phyloP scores from a whole-genome alignment of 1,140 invertebrate species.

The Drosophila nebulosa region DNA sequence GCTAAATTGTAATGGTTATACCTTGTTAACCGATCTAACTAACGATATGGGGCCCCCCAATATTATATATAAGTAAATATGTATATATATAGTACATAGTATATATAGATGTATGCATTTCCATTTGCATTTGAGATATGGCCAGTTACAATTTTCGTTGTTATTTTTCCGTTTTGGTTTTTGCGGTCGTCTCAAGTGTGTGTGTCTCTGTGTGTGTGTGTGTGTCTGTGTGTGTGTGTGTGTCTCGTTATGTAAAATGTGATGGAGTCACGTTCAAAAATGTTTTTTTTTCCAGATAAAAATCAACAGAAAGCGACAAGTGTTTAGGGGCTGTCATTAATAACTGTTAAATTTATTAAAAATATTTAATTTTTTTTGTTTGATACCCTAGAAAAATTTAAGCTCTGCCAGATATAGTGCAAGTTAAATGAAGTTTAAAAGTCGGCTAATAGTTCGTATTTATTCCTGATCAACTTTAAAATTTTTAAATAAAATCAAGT shows the following conservation, averaged over 20 bases:
- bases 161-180: conserved; percentile 49
- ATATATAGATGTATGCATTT: conserved; percentile 6
- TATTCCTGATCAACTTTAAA: no score
- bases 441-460: no score
- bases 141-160: conserved; percentile 18
- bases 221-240: not conserved
- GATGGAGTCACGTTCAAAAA: conserved; percentile 59
- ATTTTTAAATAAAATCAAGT: no score
- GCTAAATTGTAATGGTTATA: conserved; percentile 57
- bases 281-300: conserved; percentile 40
- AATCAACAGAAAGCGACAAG: conserved; percentile 38
- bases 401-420: no score
- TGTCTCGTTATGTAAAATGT: conserved; percentile 64
- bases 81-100: not conserved
- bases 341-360: conserved; percentile 42
- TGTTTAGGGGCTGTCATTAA: conserved; percentile 52
- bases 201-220: not conserved
- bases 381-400: conserved; percentile 14
- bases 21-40: conserved; percentile 47
- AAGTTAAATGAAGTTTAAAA: no score
- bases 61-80: not conserved
- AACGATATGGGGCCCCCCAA: conserved; percentile 3
- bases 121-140: conserved; percentile 33
- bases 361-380: conserved; percentile 7
- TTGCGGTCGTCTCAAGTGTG: conserved; percentile 64